Evolutionary conservation across 2,888 invertebrate genomes (phyloP), one percentile per base, ranked within the genome.

Genomic region (Acanthosepion pharaonis): DNA sequence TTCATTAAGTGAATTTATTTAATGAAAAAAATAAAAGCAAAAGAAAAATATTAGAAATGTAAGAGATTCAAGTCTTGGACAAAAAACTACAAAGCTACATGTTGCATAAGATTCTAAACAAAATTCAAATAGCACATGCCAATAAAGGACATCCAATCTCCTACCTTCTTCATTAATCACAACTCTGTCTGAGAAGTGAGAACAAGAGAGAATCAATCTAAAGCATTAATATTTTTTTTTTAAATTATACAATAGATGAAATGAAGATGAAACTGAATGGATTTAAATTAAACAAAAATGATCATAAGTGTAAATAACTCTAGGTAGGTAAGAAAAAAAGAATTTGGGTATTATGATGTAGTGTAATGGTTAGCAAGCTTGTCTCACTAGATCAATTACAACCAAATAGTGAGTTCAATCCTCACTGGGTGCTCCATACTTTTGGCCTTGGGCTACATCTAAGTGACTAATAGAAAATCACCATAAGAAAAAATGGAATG

Each of bases 131-230:
- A 11, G n/a, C n/a, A 18, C 78, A 78, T 78, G 78, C 78, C 78
- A 78, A 78, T 78, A 78, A 78, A 78, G 42, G 78, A 78, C 78
- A 78, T 78, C 78, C n/a, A 78, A 78, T 23, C 78, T 78, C 78
- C 78, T 78, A 78, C 78, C 78, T 78, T 78, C n/a, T 78, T 78
- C 78, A 78, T 78, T 78, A n/a, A 78, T 78, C 78, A 78, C 78
- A 78, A 78, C 78, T 78, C 78, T 33, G 33, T 33, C 78, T 78
- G 78, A 78, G 78, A 78, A 78, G 78, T 78, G 78, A 78, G 33
- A 78, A 20, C 20, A 20, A 33, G 15, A 78, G 0, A 25, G 78
- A 78, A 78, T 78, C 42, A 78, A n/a, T 78, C 78, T 78, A 78
- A 78, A 2, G n/a, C n/a, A 78, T 78, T 78, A 78, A 78, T 78